Base-by-base conservation (phyloP, 1,140 invertebrate genomes). In the Meloidogyne hapla region DNA sequence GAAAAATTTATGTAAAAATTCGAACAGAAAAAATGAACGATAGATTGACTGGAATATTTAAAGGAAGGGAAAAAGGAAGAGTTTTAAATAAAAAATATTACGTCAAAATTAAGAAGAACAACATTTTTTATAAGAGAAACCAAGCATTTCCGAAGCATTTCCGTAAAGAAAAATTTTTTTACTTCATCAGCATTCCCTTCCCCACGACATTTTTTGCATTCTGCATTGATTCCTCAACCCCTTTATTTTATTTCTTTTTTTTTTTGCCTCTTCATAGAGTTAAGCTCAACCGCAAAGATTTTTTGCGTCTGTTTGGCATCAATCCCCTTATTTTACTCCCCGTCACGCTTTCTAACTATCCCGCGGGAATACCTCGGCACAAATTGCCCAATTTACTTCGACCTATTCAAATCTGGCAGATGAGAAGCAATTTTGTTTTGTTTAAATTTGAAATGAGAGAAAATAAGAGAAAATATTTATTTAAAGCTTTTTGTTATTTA, bases 71-170 rank as follows among this genome's bases (percentile, higher is more conserved):
- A 33, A 33, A 33, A 33, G 33, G 8, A 33, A 8, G 15, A 15
- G 13, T 15, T 48, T 4, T 18, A 18, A 48, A 48, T 4, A 42
- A n/a, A 48, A 6, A 56, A n/a, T n/a, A 15, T 56, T 56, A 56
- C 48, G 48, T 56, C 48, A 56, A 56, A 56, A n/a, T 56, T 56
- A 56, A 8, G 18, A n/a, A n/a, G 18, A 56, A 56, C 3, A 56
- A 56, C 18, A 56, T 48, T 48, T 48, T 48, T 8, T 33, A 33
- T 33, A 56, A 56, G 6, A n/a, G 18, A 56, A 56, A 56, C n/a
- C 48, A 56, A 56, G 48, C 48, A 56, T 56, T 56, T 56, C 48
- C 48, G 48, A 56, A 56, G 48, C 18, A 56, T 56, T 56, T 56
- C 48, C 48, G 45, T 48, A 48, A 48, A 48, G 18, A 48, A 48